These are phyloP conservation scores for Otis tarda DNA, from an alignment of 2,113 vertebrate species.

Conservation along the genomic window DNA sequence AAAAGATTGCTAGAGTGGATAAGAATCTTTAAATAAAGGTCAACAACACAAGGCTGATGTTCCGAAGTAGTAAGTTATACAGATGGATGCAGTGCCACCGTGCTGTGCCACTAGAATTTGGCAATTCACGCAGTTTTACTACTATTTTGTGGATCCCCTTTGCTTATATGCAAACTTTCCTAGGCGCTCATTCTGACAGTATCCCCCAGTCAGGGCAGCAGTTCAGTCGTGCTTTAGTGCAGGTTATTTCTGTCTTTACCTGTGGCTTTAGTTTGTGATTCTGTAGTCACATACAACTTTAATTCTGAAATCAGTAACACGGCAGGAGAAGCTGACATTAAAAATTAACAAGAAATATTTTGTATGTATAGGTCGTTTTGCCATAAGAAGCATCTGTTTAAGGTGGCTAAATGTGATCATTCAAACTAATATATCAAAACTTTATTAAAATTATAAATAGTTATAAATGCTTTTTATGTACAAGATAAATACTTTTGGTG, in stretches of 20 bases:
- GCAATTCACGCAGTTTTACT: not conserved
- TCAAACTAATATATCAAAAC: not conserved
- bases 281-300: not conserved
- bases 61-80: not conserved
- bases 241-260: not conserved
- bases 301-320: not conserved
- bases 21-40: not conserved
- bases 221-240: not conserved
- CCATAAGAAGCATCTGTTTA: not conserved
- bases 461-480: not conserved
- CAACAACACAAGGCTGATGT: not conserved
- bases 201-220: not conserved
- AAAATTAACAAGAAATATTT: not conserved
- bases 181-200: not conserved
- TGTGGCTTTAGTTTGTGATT: not conserved
- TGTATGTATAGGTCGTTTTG: not conserved
- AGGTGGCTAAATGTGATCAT: not conserved
- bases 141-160: not conserved
- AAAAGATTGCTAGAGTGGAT: not conserved
- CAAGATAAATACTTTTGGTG: not conserved
- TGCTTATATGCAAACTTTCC: not conserved
- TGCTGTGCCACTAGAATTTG: not conserved
- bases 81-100: not conserved
- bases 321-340: not conserved
- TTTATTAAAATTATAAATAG: not conserved